Percentiles rank a stretch among this genome's conserved stretches.
These are phyloP conservation scores for Gorsachius magnificus DNA, from an alignment of 2,797 vertebrate species.

Conservation along the genomic window DNA sequence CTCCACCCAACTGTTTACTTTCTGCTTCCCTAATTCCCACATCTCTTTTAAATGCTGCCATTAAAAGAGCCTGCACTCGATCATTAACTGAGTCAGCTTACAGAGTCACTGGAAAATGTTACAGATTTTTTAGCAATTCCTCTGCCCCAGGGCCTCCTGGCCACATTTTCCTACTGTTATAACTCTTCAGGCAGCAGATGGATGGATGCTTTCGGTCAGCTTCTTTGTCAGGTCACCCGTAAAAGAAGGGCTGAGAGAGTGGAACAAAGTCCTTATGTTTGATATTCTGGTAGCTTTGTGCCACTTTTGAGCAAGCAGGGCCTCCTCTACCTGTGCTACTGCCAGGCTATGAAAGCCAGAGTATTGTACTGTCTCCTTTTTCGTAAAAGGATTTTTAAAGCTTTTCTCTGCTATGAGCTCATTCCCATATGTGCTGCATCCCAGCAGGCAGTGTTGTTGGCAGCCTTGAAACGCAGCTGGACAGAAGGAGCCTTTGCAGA, in stretches of 20 bases:
- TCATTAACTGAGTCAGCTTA: constrained; percentile 17
- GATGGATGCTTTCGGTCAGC: neutral
- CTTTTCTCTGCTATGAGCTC: constrained; percentile 43
- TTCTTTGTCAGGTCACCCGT: neutral
- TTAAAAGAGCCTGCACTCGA: constrained; percentile 13
- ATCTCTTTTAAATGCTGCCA: constrained; percentile 5
- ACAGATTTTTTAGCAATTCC: neutral
- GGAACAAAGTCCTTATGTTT: neutral
- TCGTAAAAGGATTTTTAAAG: constrained; percentile 22
- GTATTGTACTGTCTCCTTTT: neutral
- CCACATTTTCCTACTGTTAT: neutral
- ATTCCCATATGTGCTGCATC: constrained; percentile 22
- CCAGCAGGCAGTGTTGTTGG: constrained; percentile 19
- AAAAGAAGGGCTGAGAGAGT: neutral
- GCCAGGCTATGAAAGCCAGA: neutral
- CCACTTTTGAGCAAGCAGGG: neutral
- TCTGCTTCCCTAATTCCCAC: neutral
- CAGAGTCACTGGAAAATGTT: constrained; percentile 52
- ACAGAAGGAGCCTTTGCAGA: neutral
- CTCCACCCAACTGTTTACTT: constrained; percentile 1
- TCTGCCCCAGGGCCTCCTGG: constrained; percentile 22
- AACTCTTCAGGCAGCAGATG: constrained; percentile 2
- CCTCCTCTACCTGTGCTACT: neutral
- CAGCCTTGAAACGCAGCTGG: constrained; percentile 42
- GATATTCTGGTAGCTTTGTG: neutral